Base-by-base conservation (phyloP, 2,888 invertebrate genomes). In the Girardia tigrina region DNA sequence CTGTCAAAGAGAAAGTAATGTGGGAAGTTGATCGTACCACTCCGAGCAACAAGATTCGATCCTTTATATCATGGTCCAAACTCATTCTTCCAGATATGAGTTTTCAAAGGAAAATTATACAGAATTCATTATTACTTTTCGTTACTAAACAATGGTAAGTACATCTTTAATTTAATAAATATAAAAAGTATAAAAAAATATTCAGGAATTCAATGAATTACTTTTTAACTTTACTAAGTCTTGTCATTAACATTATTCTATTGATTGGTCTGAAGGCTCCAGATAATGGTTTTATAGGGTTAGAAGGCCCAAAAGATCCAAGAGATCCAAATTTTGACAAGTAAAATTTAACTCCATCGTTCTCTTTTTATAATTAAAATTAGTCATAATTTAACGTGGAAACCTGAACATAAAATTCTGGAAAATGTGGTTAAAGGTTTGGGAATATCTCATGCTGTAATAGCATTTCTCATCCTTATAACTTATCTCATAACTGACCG, bases 81-180 rank as follows among this genome's bases (percentile, higher is more conserved):
- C 83, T 82, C 77, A 83, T 84, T 78, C 82, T 83, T 71, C 78
- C 80, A n/a, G 83, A 84, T 78, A 84, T 84, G 74, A 81, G 82
- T 77, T 83, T 82, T 77, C 83, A 83, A 76, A 74, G 78, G 28
- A 71, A 72, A 26, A 81, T 83, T 2, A 78, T 82, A 74, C 78
- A 80, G 56, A 81, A 81, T 56, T 23, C 56, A 12, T 23, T 56
- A 20, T 56, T 56, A n/a, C n/a, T 56, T 6, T 56, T 56, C 23
- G n/a, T 56, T 16, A 56, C 56, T 2, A 56, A 56, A 23, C 56
- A 56, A 56, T 56, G 56, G 56, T 56, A 56, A 56, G n/a, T 36
- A n/a, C n/a, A n/a, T n/a, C n/a, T n/a, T n/a, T n/a, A n/a, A n/a
- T n/a, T n/a, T n/a, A n/a, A n/a, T n/a, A n/a, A n/a, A n/a, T n/a